A percentile compares a stretch with the other conserved stretches of the same genome.
These are phyloP conservation scores for Pteromalus puparum DNA, from an alignment of 1,140 invertebrate species.

Conservation along the genomic window DNA sequence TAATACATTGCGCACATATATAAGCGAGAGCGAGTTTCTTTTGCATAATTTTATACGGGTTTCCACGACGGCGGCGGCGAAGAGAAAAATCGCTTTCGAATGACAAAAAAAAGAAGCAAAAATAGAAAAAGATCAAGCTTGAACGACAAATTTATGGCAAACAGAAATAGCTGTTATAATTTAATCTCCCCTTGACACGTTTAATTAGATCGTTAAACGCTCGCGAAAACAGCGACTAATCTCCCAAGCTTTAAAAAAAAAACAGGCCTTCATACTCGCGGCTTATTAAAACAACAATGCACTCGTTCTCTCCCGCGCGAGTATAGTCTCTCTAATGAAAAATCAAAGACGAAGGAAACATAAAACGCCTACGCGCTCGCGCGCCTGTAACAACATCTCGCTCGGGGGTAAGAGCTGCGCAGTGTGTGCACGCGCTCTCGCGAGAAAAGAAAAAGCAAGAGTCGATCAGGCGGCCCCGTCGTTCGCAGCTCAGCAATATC, in stretches of 20 bases:
- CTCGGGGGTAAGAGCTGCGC: neutral
- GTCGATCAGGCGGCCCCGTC: conserved; percentile 13
- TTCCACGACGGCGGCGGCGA: neutral
- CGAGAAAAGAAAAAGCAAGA: conserved; percentile 11
- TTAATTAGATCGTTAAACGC: conserved; percentile 14
- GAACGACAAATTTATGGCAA: neutral
- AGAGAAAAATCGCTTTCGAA: neutral
- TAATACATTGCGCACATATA: neutral
- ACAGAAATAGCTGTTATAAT: neutral
- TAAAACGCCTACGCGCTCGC: conserved; percentile 33
- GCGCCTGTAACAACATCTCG: conserved; percentile 27
- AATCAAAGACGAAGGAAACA: conserved; percentile 31
- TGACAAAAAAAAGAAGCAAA: neutral
- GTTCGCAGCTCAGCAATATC: conserved; percentile 22
- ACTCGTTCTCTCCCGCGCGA: neutral
- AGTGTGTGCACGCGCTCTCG: no score
- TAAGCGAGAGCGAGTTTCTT: neutral
- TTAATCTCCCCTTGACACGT: neutral
- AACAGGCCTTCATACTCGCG: neutral
- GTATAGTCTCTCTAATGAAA: conserved; percentile 31
- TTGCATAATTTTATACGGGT: conserved; percentile 19
- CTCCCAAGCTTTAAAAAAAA: neutral
- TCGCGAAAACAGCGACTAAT: conserved; percentile 2
- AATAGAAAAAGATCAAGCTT: neutral
- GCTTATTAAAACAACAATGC: conserved; percentile 17